Evolutionary conservation across 2,888 invertebrate genomes (phyloP).

Genomic region (Aelia acuminata): DNA sequence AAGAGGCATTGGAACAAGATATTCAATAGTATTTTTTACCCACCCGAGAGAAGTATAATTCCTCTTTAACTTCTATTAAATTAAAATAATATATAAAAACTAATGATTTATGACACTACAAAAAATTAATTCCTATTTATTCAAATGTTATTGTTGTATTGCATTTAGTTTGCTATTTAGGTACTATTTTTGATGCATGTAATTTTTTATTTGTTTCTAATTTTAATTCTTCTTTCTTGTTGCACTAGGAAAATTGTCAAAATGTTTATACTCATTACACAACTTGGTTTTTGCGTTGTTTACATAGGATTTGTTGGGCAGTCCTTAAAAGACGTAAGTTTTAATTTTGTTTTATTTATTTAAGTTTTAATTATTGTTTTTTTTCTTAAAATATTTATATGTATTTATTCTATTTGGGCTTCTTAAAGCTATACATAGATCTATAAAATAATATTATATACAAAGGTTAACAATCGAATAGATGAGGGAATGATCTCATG

Average conservation of each 20-base stretch:
- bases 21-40: too few species aligned
- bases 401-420: too few species aligned
- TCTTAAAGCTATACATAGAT: too few species aligned
- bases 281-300: slow-evolving; percentile 97
- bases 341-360: background rate
- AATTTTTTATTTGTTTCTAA: background rate
- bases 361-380: too few species aligned
- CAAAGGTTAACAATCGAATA: too few species aligned
- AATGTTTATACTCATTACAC: slow-evolving; percentile 92
- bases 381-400: too few species aligned
- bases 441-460: too few species aligned
- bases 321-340: slow-evolving; percentile 74
- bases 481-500: too few species aligned
- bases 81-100: too few species aligned
- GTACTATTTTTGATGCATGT: background rate
- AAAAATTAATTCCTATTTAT: background rate
- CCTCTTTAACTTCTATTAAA: too few species aligned
- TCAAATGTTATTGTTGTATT: background rate
- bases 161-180: background rate
- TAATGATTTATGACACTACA: background rate
- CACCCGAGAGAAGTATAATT: too few species aligned
- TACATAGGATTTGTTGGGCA: slow-evolving; percentile 94
- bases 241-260: slow-evolving; percentile 77
- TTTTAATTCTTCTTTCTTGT: background rate
- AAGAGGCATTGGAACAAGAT: too few species aligned